Conservation (phyloP, 1,140 invertebrate species). For the Lepidostoma basale region DNA sequence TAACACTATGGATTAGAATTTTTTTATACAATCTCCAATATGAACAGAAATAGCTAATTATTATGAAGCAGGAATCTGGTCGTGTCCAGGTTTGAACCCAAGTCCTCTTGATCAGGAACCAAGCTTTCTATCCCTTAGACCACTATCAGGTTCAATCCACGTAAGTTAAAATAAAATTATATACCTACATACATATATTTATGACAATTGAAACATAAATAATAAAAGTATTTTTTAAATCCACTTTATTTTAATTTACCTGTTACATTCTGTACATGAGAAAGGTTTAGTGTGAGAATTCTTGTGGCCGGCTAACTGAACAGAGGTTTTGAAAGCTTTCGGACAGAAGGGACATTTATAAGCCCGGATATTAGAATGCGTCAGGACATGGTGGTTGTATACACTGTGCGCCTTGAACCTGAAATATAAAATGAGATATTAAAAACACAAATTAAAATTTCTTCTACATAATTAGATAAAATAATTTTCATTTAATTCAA, state of each 20-base stretch:
- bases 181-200: no score
- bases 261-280: slow-evolving; percentile 71
- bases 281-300: slow-evolving; percentile 81
- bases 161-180: no score
- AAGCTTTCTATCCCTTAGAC: no score
- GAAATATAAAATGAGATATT: slow-evolving; percentile 31
- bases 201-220: no score
- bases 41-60: no score
- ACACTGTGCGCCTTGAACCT: slow-evolving; percentile 77
- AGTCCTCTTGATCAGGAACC: no score
- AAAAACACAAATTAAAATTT: background rate
- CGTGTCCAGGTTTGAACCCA: no score
- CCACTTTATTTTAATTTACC: no score
- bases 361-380: slow-evolving; percentile 71
- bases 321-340: slow-evolving; percentile 77
- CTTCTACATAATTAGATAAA: background rate
- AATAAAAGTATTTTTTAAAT: no score
- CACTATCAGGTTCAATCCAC: no score
- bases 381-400: slow-evolving; percentile 75
- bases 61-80: no score
- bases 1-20: background rate
- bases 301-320: slow-evolving; percentile 76
- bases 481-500: background rate
- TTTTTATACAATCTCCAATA: no score
- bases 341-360: slow-evolving; percentile 76